Conservation (phyloP, 1,140 invertebrate genomes). For the Pseudomyrmex dendroicus region DNA sequence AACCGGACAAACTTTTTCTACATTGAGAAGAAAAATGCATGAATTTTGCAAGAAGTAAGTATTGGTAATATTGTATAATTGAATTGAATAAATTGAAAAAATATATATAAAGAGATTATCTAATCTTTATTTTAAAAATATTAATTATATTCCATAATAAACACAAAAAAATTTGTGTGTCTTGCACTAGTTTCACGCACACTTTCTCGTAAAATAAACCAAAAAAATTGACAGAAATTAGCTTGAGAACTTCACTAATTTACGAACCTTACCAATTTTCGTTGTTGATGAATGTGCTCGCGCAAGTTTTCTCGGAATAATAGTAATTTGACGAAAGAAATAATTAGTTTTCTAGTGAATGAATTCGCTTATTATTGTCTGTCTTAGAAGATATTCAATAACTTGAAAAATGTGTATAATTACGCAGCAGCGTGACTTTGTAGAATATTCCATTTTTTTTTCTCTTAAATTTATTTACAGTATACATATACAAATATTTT, state of each 20-base stretch:
- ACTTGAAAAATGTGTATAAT: conserved; percentile 9
- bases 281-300: not conserved
- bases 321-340: conserved; percentile 11
- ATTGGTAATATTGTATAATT: conserved; percentile 47
- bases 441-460: not conserved
- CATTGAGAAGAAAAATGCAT: not conserved
- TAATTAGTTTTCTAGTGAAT: conserved; percentile 22
- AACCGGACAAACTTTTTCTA: conserved; percentile 64
- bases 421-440: not conserved
- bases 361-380: conserved; percentile 10
- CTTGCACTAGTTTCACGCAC: conserved; percentile 5
- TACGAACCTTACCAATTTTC: not conserved
- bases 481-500: not conserved
- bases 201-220: conserved; percentile 42
- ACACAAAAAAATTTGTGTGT: conserved; percentile 48
- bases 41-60: conserved; percentile 63
- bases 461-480: not conserved
- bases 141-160: not conserved
- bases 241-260: conserved; percentile 35
- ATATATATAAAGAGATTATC: too few relatives aligned
- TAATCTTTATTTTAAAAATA: not conserved
- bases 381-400: conserved; percentile 2
- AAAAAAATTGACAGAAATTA: conserved; percentile 54
- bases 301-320: conserved; percentile 49
- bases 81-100: not conserved